phyloP scores from a whole-genome alignment of 2,888 invertebrate genomes.

The Phyllotreta striolata region DNA sequence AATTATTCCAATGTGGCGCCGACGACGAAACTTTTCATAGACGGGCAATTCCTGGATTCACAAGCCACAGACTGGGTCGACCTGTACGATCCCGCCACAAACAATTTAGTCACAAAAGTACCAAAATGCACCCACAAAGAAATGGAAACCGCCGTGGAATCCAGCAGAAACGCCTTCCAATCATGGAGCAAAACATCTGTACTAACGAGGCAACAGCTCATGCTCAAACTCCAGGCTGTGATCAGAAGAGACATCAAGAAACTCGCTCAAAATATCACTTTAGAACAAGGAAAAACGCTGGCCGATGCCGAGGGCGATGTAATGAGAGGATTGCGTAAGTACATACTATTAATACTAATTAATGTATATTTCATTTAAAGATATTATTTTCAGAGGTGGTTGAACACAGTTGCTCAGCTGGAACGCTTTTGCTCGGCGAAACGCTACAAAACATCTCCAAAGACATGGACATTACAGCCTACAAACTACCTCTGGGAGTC shows the following conservation, averaged over 20 bases:
- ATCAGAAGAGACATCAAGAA: constrained; percentile 88
- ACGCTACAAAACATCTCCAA: constrained; percentile 85
- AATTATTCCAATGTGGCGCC: constrained; percentile 62
- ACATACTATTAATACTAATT: constrained; percentile 13
- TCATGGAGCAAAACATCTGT: constrained; percentile 93
- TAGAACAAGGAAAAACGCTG: constrained; percentile 97
- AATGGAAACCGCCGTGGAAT: constrained; percentile 87
- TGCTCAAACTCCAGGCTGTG: constrained; percentile 77
- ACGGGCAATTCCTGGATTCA: constrained; percentile 94
- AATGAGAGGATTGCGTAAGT: constrained; percentile 93
- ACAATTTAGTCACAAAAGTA: constrained; percentile 81
- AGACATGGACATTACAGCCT: constrained; percentile 96
- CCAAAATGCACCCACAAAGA: constrained; percentile 90
- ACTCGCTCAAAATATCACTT: constrained; percentile 89
- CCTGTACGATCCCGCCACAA: constrained; percentile 94
- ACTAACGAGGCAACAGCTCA: constrained; percentile 83
- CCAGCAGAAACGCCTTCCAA: constrained; percentile 77
- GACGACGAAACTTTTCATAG: constrained; percentile 89
- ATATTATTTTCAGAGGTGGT: constrained; percentile 79
- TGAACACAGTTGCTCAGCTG: constrained; percentile 95
- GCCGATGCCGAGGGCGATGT: constrained; percentile 99
- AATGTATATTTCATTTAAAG: background rate
- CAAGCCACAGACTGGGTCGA: constrained; percentile 94
- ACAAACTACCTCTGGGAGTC: constrained; percentile 91
- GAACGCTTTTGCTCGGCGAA: constrained; percentile 92